Base-by-base conservation (phyloP, 2,113 vertebrate species). In the Bungarus multicinctus region DNA sequence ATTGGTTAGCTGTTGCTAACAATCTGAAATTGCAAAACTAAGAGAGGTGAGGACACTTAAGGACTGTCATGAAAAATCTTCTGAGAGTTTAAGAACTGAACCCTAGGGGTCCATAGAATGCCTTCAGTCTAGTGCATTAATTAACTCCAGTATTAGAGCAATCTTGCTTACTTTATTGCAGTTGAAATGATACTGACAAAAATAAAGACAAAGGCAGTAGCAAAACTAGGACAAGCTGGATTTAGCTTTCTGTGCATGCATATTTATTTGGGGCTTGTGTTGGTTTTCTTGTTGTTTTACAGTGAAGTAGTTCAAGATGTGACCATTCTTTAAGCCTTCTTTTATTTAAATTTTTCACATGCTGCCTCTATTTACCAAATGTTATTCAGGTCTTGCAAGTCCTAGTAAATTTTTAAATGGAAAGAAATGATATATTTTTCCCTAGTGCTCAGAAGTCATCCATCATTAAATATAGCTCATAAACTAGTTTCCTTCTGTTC, bases 321-420 rank as follows among this genome's bases (percentile, higher is more conserved):
- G 95, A 96, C 95, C 97, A 94, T 97, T 96, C 87, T 95, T 97
- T 96, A 96, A 97, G 88, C 2, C 27, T 43, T 93, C 58, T 93
- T 90, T 96, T 91, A 95, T 97, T 97, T 94, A 96, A 64, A 95
- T 96, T 97, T 97, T 95, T 97, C 94, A 96, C 94, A 94, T 95
- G 86, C 91, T 96, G 69, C 54, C 97, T 97, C 85, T 96, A 64
- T 97, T 97, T 97, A 95, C 91, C 94, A 96, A 97, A 94, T 95
- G 89, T 93, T 97, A 96, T 93, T 74, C 93, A 94, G 95, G 89
- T 30, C 95, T 97, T 87, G 52, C 52, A 97, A 96, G 11, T 94
- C 95, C 90, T 96, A 96, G 97, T 97, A 93, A 96, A 96, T 96
- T 97, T 97, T 97, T 97, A 97, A 97, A 96, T 96, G 89, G 93